Evolutionary conservation across 2,113 vertebrate genomes (phyloP), one percentile per base, ranked within the genome.

Genomic region (Crotalus tigris): DNA sequence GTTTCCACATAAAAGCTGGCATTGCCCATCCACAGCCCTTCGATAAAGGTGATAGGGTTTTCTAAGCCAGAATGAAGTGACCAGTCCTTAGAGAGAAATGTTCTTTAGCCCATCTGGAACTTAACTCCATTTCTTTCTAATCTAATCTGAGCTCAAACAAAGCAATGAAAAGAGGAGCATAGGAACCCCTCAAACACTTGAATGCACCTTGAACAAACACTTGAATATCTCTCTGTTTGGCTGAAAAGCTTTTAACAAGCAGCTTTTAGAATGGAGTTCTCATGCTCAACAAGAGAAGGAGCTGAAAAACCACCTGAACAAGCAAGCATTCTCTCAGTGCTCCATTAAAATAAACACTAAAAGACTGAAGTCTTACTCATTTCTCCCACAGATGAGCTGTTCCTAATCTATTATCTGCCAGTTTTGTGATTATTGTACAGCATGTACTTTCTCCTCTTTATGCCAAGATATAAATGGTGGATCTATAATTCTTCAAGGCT

Each of bases 301-400:
- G 93, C 87, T 90, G 64, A 89, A 94, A 92, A 96, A 96, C 3
- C 94, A 95, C 95, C 93, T 95, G 96, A 96, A 95, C 95, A 95
- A 96, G 93, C 95, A 96, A 96, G 94, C 88, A 92, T 75, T 54
- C 94, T 96, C 89, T 94, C 91, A 86, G 59, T 55, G 94, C 29
- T 91, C 92, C 0, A 0, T 87, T 91, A 94, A 95, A 95, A 93
- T 81, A 46, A 95, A 96, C 92, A 96, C 12, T 53, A 59, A 92
- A 90, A 81, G 0, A 19, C 4, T 39, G 0, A 81, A 95, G 90
- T 92, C 3, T 0, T 33, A 24, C 93, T 92, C 46, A 51, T 33
- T 95, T 90, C 93, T 94, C 95, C 94, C 85, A 88, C 85, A 2
- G 15, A 88, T 90, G 93, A 93, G 93, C 33, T 53, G 90, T 90